Evolutionary conservation across 2,113 vertebrate species (phyloP), one percentile per base, ranked within the genome.

Genomic region (Piprites chloris): DNA sequence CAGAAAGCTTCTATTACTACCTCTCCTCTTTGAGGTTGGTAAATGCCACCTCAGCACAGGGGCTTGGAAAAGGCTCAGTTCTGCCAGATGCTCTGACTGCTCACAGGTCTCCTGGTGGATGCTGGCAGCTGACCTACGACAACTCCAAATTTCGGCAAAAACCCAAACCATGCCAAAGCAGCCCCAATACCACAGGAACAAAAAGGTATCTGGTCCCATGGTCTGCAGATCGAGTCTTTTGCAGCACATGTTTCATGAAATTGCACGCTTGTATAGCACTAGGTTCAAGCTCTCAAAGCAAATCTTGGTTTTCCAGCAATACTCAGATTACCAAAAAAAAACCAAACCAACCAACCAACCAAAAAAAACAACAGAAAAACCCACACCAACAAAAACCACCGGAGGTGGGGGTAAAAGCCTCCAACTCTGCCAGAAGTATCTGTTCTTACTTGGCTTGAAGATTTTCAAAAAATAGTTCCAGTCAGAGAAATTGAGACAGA

Each of bases 331-430:
- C 32, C 23, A 30, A 47, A 79, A 53, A 3, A 85, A 42, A 2
- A 19, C 20, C 0, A 3, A 1, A 33, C 8, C 23, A 35, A 1
- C 0, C 5, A 58, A n/a, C 6, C 5, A 39, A 47, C 12, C 11
- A 24, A 21, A 49, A 49, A 23, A 61, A 55, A 22, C 2, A 6
- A 21, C 42, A 12, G 12, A 2, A 17, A 0, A 2, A 0, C 26
- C 9, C 39, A 35, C 24, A 50, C 23, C 49, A 50, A 8, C 49
- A 50, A 50, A 50, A 26, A 2, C 9, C 26, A 35, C 9, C 2
- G 9, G 56, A 22, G 6, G 47, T 49, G 22, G 47, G 12, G 23
- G 26, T 24, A n/a, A 24, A 59, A 23, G 20, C 56, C 46, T 55
- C 30, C 6, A 42, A 35, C 27, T 69, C 42, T 71, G 33, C 32